Base-by-base conservation (phyloP, 2,797 vertebrate species). In the Eupleurogrammus muticus region DNA sequence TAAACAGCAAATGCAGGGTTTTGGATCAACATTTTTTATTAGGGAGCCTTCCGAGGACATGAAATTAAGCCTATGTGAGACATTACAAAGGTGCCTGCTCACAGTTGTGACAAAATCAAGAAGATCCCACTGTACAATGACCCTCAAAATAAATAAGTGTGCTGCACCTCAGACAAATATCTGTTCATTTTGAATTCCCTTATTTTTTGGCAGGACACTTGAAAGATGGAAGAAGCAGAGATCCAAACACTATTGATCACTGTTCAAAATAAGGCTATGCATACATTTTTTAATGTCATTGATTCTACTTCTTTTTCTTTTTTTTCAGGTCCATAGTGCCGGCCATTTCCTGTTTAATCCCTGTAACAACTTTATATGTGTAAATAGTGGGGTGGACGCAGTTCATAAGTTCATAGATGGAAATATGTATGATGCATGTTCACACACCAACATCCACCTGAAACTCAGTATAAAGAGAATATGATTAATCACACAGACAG, bases 131-230 rank as follows among this genome's bases (percentile, higher is more conserved):
- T 3, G 48, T 69, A 80, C 28, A 36, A 35, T 62, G 40, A 74
- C 63, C 56, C 64, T 62, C 42, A 64, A 83, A 79, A 70, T 66
- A 72, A 64, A 77, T 14, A 0, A 67, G 47, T 19, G 49, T 57
- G 49, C 66, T 61, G 35, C 10, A 47, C 46, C 59, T 57, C 14
- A 69, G 65, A 65, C 21, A 60, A 53, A 75, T 55, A 69, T 76
- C 16, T 48, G 55, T 64, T n/a, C 6, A 66, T 64, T 48, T 75
- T 78, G 73, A 17, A 60, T 60, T 16, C 5, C 6, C 24, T 71
- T 75, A 28, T 52, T 65, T n/a, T 75, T 65, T 60, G 59, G 32
- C 20, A 35, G 47, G 16, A 17, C 38, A 60, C 38, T 44, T 58
- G 38, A 36, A 16, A 24, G 24, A 46, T 24, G 36, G 28, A 32